Evolutionary conservation across 2,888 invertebrate species (phyloP).

Genomic region (Artemia sp.): DNA sequence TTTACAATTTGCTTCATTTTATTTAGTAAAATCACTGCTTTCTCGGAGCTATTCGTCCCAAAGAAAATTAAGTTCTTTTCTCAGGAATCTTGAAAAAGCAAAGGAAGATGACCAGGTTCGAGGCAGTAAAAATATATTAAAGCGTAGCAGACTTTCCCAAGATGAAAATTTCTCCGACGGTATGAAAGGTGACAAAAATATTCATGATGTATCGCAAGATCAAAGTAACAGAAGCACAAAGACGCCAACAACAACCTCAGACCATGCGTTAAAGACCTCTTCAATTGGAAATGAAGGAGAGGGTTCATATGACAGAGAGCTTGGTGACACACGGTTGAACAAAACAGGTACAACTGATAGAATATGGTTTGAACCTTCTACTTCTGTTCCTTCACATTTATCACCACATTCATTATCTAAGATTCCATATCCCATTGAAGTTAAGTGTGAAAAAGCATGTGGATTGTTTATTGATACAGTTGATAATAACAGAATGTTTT

Average conservation of each 20-base stretch:
- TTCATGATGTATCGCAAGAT: slow-evolving; percentile 12
- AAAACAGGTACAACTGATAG: neutral
- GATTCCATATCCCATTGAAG: neutral
- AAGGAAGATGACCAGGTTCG: neutral
- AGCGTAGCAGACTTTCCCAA: slow-evolving; percentile 12
- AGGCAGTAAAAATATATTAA: neutral
- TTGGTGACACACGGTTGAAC: neutral
- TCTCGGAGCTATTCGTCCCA: too few species aligned
- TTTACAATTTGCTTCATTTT: too few species aligned
- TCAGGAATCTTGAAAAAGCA: too few species aligned
- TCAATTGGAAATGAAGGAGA: too few species aligned
- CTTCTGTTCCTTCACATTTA: neutral
- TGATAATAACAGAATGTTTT: neutral
- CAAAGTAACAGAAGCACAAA: neutral
- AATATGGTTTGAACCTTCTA: neutral
- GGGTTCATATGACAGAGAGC: neutral
- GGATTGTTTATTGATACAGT: neutral
- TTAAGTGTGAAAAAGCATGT: neutral
- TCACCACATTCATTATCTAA: neutral
- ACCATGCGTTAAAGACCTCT: neutral
- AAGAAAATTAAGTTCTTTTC: too few species aligned
- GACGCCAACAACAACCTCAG: neutral
- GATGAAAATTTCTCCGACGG: neutral
- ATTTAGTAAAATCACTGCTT: too few species aligned
- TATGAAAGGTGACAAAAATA: neutral